phyloP scores from a whole-genome alignment of 1,140 invertebrate genomes.

The Artemia franciscana region DNA sequence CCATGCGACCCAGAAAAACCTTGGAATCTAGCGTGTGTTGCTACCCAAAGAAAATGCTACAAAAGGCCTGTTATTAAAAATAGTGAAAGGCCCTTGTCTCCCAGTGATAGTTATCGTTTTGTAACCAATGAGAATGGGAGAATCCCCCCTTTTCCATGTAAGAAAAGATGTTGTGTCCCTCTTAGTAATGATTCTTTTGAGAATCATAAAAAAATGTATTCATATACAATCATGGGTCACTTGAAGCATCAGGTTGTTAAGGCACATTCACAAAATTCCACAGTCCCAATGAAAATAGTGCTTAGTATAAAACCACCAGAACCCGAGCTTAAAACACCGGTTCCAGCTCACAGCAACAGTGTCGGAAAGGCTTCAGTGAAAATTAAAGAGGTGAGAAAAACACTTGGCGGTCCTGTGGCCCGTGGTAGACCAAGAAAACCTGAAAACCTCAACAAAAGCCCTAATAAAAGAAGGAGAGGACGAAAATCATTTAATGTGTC shows the following conservation, averaged over 20 bases:
- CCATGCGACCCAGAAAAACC: neutral
- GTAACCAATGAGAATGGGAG: neutral
- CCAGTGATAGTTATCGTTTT: neutral
- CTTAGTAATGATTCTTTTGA: neutral
- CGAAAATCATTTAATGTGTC: neutral
- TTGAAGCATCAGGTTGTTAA: neutral
- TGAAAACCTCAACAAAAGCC: neutral
- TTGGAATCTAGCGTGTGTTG: neutral
- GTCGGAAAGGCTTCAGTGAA: neutral
- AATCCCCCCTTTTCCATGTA: neutral
- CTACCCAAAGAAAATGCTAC: neutral
- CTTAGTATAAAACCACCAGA: neutral
- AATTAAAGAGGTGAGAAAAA: neutral
- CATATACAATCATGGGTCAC: neutral
- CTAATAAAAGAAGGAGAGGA: neutral
- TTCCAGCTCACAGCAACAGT: neutral
- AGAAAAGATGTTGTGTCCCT: neutral
- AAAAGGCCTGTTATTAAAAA: neutral
- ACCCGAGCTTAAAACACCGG: neutral
- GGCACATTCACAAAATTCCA: neutral
- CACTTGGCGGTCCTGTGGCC: neutral
- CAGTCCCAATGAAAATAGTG: neutral
- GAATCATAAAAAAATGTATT: neutral
- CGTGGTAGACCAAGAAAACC: neutral
- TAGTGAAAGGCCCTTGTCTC: neutral